Evolutionary conservation across 2,888 invertebrate genomes (phyloP).

Genomic region (Drosophila phalerata): DNA sequence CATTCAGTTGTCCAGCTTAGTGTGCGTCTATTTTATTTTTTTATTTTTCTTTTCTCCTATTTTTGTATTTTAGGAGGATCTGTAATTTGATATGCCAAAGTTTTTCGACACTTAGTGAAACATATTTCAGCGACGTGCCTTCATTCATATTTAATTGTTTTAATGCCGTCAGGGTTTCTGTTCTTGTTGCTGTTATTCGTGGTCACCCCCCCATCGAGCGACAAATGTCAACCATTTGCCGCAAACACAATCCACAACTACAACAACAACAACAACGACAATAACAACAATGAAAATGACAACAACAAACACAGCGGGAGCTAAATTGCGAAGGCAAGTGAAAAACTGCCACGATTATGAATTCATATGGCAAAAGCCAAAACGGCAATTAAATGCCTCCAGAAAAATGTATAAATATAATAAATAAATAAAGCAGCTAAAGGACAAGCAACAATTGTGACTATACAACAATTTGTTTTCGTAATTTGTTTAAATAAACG

Average conservation of each 20-base stretch:
- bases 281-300: slow-evolving; percentile 1
- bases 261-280: slow-evolving; percentile 1
- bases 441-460: slow-evolving; percentile 10
- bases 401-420: background rate
- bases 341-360: slow-evolving; percentile 47
- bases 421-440: background rate
- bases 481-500: background rate
- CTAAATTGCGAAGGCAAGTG: slow-evolving; percentile 28
- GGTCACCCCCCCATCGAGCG: slow-evolving; percentile 14
- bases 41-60: background rate
- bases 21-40: slow-evolving; percentile 8
- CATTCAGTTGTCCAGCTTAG: slow-evolving; percentile 2
- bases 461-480: slow-evolving; percentile 20
- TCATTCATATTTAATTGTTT: slow-evolving; percentile 69
- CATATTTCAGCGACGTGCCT: slow-evolving; percentile 69
- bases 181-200: background rate
- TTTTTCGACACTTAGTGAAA: slow-evolving; percentile 70
- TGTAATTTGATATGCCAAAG: slow-evolving; percentile 70
- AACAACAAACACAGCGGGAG: slow-evolving; percentile 2
- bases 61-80: slow-evolving; percentile 24
- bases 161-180: slow-evolving; percentile 26
- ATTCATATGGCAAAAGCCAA: slow-evolving; percentile 51
- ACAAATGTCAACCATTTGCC: slow-evolving; percentile 34
- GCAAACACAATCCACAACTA: slow-evolving; percentile 1
- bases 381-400: slow-evolving; percentile 29